phyloP scores from a whole-genome alignment of 2,113 vertebrate genomes.

The Sebastes fasciatus region DNA sequence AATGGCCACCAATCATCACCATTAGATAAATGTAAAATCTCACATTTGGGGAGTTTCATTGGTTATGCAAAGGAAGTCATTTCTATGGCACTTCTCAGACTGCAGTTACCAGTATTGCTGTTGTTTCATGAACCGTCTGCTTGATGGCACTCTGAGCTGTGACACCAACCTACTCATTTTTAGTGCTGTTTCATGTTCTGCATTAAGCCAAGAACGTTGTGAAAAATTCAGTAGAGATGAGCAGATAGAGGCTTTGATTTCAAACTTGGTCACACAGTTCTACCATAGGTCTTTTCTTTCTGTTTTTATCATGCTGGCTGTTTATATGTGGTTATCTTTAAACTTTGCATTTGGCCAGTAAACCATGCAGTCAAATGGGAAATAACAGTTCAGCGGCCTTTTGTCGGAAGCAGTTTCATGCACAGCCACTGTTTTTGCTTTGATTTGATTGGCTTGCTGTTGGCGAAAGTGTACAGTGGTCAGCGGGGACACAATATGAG shows the following conservation, averaged over 20 bases:
- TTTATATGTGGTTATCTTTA: constrained; percentile 16
- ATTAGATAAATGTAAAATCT: neutral
- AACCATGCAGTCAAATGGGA: constrained; percentile 6
- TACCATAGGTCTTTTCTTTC: neutral
- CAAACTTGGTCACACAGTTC: constrained; percentile 1
- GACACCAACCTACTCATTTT: constrained; percentile 19
- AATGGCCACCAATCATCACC: neutral
- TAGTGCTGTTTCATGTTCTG: constrained; percentile 25
- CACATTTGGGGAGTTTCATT: neutral
- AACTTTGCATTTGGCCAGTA: neutral
- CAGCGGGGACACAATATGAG: constrained; percentile 48
- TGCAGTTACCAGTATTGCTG: constrained; percentile 1
- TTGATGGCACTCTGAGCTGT: neutral
- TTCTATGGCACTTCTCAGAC: neutral
- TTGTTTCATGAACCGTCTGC: constrained; percentile 7
- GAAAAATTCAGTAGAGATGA: constrained; percentile 24
- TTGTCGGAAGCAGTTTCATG: constrained; percentile 27
- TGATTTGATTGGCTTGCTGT: constrained; percentile 41
- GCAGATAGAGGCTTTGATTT: constrained; percentile 31
- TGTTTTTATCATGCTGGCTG: neutral
- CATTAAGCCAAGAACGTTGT: constrained; percentile 11
- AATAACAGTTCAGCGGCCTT: constrained; percentile 16
- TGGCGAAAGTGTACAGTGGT: constrained; percentile 30
- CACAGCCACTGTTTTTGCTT: constrained; percentile 42
- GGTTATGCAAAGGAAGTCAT: neutral